Percentiles rank a stretch among this genome's conserved stretches.
phyloP scores from a whole-genome alignment of 2,797 vertebrate species.

The Serranus cabrilla region DNA sequence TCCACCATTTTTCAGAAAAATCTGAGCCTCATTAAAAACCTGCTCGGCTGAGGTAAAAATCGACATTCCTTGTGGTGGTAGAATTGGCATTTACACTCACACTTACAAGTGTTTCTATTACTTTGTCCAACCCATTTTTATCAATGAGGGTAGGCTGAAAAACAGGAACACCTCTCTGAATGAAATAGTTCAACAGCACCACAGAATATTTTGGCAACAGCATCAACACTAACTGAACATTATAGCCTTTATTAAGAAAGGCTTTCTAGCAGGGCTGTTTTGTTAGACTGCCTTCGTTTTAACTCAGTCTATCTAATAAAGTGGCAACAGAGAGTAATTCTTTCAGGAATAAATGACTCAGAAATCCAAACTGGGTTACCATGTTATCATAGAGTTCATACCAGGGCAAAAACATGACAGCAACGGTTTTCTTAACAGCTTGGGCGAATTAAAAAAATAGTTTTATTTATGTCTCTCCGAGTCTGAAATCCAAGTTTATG shows the following conservation, averaged over 20 bases:
- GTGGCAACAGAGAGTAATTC: not conserved
- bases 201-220: not conserved
- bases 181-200: not conserved
- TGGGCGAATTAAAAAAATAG: constrained; percentile 13
- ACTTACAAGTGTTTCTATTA: not conserved
- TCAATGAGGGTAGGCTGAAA: not conserved
- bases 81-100: not conserved
- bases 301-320: not conserved
- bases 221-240: not conserved
- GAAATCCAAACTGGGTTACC: not conserved
- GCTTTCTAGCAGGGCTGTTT: not conserved
- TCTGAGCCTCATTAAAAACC: too few relatives aligned
- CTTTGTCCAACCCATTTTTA: not conserved
- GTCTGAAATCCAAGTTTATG: constrained; percentile 1
- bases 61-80: not conserved
- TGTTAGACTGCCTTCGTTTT: not conserved
- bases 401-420: constrained; percentile 4
- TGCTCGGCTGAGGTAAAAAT: too few relatives aligned
- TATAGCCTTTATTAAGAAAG: not conserved
- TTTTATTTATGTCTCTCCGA: constrained; percentile 15
- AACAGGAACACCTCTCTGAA: not conserved
- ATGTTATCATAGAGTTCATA: not conserved
- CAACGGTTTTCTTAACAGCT: not conserved
- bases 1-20: too few relatives aligned
- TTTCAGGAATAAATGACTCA: not conserved